These are phyloP conservation scores for Synaphobranchus kaupii DNA, from an alignment of 2,797 vertebrate genomes.

Conservation along the genomic window DNA sequence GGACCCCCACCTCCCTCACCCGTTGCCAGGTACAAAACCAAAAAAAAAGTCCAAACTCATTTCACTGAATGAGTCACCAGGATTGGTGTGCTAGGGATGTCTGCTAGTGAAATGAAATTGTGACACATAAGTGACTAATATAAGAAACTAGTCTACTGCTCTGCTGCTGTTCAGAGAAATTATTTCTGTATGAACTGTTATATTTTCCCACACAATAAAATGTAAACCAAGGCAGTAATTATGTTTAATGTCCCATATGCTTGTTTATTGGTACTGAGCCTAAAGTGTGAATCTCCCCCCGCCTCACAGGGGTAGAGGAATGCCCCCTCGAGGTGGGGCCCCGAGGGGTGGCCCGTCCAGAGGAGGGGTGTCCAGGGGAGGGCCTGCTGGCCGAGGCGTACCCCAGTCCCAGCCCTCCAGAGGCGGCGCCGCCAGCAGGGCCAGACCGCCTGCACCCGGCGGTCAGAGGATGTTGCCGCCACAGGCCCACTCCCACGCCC, in stretches of 20 bases:
- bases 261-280: background rate
- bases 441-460: constrained; percentile 80
- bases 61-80: background rate
- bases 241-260: background rate
- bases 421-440: constrained; percentile 81
- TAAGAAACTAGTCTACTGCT: background rate
- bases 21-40: constrained; percentile 79
- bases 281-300: background rate
- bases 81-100: background rate
- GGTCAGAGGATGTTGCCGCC: constrained; percentile 85
- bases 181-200: background rate
- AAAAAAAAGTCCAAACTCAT: background rate
- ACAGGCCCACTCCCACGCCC: constrained; percentile 71
- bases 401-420: constrained; percentile 74
- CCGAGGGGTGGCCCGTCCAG: constrained; percentile 84
- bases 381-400: constrained; percentile 80
- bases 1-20: constrained; percentile 83
- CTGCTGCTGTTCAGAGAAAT: background rate
- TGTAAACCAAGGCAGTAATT: background rate
- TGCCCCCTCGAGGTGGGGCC: constrained; percentile 83
- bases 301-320: constrained; percentile 82
- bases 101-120: background rate
- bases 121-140: too few species aligned
- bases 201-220: background rate
- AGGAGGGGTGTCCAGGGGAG: constrained; percentile 81